phyloP scores from a whole-genome alignment of 1,140 invertebrate species.

The Streblospio benedicti region DNA sequence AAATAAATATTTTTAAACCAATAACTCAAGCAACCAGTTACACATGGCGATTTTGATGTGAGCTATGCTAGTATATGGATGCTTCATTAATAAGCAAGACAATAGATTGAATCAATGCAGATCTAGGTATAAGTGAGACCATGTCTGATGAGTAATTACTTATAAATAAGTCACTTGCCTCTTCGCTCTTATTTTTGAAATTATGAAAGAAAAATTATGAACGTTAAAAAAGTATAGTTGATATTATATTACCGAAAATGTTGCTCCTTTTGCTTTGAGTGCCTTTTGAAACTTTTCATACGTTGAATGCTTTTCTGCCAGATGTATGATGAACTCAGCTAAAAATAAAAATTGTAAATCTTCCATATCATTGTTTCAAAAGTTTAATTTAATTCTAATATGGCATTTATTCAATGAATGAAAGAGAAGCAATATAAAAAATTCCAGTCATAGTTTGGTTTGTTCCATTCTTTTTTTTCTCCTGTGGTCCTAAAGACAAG shows the following conservation, averaged over 20 bases:
- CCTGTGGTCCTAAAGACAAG: too few species aligned
- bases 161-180: not conserved
- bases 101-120: not conserved
- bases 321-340: slow-evolving; percentile 93
- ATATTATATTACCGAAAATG: slow-evolving; percentile 38
- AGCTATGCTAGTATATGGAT: not conserved
- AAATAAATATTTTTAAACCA: too few species aligned
- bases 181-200: not conserved
- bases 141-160: not conserved
- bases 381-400: not conserved
- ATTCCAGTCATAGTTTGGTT: not conserved
- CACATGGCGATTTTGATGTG: too few species aligned
- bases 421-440: not conserved
- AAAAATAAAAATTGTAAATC: slow-evolving; percentile 47
- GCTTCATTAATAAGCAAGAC: not conserved
- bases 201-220: not conserved
- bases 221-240: not conserved
- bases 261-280: slow-evolving; percentile 82
- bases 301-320: slow-evolving; percentile 77
- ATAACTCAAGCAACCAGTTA: too few species aligned
- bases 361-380: not conserved
- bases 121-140: not conserved
- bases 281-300: slow-evolving; percentile 81
- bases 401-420: not conserved
- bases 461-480: not conserved